These are phyloP conservation scores for Drepana arcuata DNA, from an alignment of 1,140 invertebrate species.

Conservation along the genomic window DNA sequence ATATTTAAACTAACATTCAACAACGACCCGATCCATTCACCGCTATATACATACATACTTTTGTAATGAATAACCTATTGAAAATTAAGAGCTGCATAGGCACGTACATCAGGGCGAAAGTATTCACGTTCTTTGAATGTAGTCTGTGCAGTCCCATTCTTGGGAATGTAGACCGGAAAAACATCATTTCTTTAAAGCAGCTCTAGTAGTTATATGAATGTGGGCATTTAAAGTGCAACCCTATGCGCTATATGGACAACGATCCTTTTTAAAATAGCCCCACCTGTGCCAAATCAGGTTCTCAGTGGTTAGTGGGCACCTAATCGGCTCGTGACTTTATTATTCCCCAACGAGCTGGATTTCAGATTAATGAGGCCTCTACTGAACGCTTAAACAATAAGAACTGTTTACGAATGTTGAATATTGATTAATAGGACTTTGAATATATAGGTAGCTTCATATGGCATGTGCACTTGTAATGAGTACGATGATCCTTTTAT, in stretches of 20 bases:
- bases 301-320: background rate
- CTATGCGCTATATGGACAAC: conserved; percentile 19
- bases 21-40: too few species aligned
- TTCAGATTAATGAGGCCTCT: background rate
- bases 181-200: conserved; percentile 21
- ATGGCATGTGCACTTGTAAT: too few species aligned
- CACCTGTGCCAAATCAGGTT: too few species aligned
- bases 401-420: too few species aligned
- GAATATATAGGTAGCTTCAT: too few species aligned
- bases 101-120: background rate
- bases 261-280: conserved; percentile 12
- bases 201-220: conserved; percentile 26
- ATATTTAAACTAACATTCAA: too few species aligned
- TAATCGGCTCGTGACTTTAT: background rate
- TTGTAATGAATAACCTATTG: too few species aligned
- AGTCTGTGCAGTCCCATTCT: conserved; percentile 10
- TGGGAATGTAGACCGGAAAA: conserved; percentile 20
- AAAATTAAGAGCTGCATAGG: background rate
- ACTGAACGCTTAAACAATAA: too few species aligned
- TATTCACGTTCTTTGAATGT: conserved; percentile 6
- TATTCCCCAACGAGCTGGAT: background rate
- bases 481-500: too few species aligned
- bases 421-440: too few species aligned
- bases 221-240: conserved; percentile 32
- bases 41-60: too few species aligned